phyloP scores from a whole-genome alignment of 2,797 vertebrate genomes.

The Alauda arvensis region DNA sequence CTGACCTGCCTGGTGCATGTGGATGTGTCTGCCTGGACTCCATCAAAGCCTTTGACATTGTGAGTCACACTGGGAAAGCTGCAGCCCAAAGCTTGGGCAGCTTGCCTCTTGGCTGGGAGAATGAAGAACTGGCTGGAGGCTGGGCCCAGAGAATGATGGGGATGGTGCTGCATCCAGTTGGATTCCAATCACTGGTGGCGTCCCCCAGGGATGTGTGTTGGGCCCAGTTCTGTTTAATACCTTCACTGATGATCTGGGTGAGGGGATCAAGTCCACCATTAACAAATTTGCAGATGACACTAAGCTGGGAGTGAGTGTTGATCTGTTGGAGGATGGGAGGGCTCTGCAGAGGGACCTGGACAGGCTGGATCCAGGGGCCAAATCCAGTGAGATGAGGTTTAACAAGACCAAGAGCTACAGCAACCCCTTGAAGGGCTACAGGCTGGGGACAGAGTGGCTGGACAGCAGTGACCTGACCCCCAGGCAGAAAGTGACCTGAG shows the following conservation, averaged over 20 bases:
- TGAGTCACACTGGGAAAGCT: background rate
- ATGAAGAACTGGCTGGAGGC: background rate
- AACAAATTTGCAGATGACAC: background rate
- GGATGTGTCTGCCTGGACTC: background rate
- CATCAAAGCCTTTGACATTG: background rate
- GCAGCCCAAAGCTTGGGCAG: background rate
- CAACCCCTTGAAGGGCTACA: background rate
- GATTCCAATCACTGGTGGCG: background rate
- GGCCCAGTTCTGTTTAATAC: background rate
- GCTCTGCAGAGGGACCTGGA: background rate
- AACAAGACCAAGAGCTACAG: background rate
- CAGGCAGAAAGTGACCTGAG: background rate
- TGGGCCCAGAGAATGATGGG: background rate
- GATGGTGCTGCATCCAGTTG: background rate
- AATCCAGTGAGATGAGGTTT: rapidly evolving
- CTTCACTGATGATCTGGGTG: background rate
- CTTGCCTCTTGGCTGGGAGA: background rate
- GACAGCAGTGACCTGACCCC: background rate
- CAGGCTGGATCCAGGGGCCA: background rate
- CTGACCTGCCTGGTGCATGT: background rate
- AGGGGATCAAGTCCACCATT: background rate
- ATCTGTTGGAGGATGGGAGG: background rate
- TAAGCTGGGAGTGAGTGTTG: background rate
- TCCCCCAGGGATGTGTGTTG: background rate
- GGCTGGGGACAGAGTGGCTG: background rate